Evolutionary conservation across 1,140 invertebrate genomes (phyloP).

Genomic region (Drosophila baimaii): DNA sequence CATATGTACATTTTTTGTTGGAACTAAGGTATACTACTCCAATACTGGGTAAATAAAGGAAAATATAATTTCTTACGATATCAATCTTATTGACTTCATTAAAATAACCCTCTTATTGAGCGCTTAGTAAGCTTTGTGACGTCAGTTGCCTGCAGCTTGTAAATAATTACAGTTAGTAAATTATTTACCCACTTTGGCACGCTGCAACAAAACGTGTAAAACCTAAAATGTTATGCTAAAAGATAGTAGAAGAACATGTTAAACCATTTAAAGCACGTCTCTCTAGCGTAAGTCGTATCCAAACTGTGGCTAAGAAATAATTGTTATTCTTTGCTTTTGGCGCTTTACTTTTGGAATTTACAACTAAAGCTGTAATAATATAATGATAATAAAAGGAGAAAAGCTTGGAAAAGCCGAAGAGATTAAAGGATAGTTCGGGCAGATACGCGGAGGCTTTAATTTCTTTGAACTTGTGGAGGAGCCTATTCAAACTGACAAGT

Average conservation of each 20-base stretch:
- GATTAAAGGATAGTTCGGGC: rapidly evolving
- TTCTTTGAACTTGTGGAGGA: not conserved
- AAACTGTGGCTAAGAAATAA: not conserved
- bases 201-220: constrained; percentile 1
- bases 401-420: not conserved
- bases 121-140: too few relatives aligned
- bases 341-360: too few relatives aligned
- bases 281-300: not conserved
- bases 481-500: not conserved
- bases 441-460: not conserved
- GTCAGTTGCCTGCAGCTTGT: too few relatives aligned
- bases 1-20: too few relatives aligned
- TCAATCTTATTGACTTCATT: not conserved
- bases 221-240: not conserved
- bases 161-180: not conserved
- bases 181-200: not conserved
- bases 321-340: too few relatives aligned
- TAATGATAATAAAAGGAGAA: too few relatives aligned
- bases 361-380: too few relatives aligned
- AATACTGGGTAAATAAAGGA: too few relatives aligned
- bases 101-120: too few relatives aligned
- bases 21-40: too few relatives aligned
- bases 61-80: not conserved
- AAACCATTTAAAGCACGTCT: not conserved
- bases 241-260: not conserved